phyloP scores from a whole-genome alignment of 2,888 invertebrate species.

The Zhengitettix transpicula region DNA sequence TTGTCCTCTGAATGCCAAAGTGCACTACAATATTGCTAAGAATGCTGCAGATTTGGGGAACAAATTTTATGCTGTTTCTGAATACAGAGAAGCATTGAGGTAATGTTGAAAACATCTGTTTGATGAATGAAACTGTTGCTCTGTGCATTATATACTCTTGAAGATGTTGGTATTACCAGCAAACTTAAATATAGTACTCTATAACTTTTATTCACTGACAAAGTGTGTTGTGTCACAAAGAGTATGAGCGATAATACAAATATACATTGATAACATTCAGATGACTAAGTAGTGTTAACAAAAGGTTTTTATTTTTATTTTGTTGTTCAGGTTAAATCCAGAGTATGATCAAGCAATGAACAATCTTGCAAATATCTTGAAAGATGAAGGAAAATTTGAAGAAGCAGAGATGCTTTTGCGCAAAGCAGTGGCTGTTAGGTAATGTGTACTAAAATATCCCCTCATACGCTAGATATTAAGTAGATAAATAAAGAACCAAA shows the following conservation, averaged over 20 bases:
- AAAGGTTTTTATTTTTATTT: no score
- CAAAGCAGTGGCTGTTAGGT: conserved; percentile 58
- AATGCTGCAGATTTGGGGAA: conserved; percentile 60
- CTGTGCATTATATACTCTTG: no score
- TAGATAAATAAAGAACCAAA: no score
- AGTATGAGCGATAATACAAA: no score
- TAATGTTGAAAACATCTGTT: conserved; percentile 16
- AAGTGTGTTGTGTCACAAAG: no score
- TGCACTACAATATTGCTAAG: conserved; percentile 75
- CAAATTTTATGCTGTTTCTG: conserved; percentile 47
- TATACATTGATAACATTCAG: no score
- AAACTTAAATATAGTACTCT: no score
- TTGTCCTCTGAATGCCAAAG: conserved; percentile 90
- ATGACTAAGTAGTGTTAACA: no score
- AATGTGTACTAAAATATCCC: conserved; percentile 15
- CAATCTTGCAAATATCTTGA: conserved; percentile 74
- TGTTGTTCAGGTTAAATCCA: conserved; percentile 44
- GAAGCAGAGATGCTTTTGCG: conserved; percentile 59
- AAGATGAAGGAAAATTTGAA: conserved; percentile 45
- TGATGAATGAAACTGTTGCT: no score
- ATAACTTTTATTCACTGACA: no score
- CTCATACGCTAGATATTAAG: no score
- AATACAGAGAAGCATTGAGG: conserved; percentile 65
- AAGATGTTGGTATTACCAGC: no score
- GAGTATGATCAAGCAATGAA: conserved; percentile 86